Evolutionary conservation across 2,113 vertebrate species (phyloP), one percentile per base, ranked within the genome.

Genomic region (Myrmecophaga tridactyla): DNA sequence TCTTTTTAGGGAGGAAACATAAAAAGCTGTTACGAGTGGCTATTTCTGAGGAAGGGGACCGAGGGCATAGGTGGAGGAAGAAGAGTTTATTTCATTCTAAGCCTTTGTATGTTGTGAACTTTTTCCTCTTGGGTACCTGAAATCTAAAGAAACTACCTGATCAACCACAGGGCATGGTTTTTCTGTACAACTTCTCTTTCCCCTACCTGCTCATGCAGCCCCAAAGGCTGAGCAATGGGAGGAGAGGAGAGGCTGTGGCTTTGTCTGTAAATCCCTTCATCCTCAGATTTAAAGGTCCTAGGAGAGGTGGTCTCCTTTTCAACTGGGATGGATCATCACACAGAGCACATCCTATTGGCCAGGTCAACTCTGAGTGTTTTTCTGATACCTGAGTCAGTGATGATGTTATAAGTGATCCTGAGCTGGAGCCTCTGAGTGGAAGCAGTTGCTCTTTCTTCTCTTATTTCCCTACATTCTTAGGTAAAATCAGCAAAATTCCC

Each of bases 201-300:
- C 48, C 20, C 34, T 5, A 3, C 58, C 29, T 15, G 29, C 31
- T 15, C 56, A 21, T 41, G 2, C 2, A 20, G 4, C 21, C 27
- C 9, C 20, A 53, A 8, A 41, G 21, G 39, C 56, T 41, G 70
- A 69, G 36, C 3, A 10, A 20, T 34, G 12, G 6, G 36, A 31
- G 11, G 5, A 14, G 80, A 25, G 5, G 12, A 23, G 9, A 4
- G 46, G 27, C 9, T 0, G 56, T 29, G 3, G n/a, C 1, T 0
- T 3, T 13, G 18, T 25, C 60, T 31, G 39, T 4, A 14, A n/a
- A 27, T 31, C 17, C 4, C 62, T 18, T 29, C 36, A 27, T 20
- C n/a, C 62, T 67, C 56, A 36, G 75, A 11, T 27, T 2, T 2
- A 27, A 20, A 39, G 48, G 53, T 31, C n/a, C 48, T 46, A 6